Conservation (phyloP, 2,888 invertebrate species). For the Sarcophaga carnaria region DNA sequence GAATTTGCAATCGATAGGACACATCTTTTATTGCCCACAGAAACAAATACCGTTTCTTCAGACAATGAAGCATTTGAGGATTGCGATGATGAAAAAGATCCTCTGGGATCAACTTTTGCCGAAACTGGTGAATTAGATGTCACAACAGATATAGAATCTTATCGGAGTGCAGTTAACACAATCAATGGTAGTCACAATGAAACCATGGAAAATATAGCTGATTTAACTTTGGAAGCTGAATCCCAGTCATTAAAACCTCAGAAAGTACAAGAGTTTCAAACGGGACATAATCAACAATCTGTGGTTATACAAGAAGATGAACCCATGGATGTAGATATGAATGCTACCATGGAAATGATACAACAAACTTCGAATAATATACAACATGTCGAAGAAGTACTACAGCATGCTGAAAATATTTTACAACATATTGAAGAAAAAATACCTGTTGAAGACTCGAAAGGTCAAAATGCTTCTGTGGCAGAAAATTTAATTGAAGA, state of each 20-base stretch:
- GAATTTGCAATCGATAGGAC: constrained; percentile 56
- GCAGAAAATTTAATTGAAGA: neutral
- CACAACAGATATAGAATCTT: constrained; percentile 53
- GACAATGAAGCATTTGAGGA: constrained; percentile 79
- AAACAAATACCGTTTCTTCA: constrained; percentile 73
- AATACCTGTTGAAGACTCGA: neutral
- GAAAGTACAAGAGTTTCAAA: neutral
- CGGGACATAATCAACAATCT: constrained; percentile 30
- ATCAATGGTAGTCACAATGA: constrained; percentile 17
- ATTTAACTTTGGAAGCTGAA: constrained; percentile 44
- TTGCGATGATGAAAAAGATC: constrained; percentile 74
- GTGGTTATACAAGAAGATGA: constrained; percentile 69
- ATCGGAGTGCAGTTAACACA: constrained; percentile 53
- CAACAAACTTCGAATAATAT: constrained; percentile 65
- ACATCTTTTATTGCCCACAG: constrained; percentile 58
- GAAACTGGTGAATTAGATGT: constrained; percentile 31
- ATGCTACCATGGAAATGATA: constrained; percentile 73
- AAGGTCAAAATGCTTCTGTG: constrained; percentile 18
- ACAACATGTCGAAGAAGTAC: constrained; percentile 58
- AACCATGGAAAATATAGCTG: constrained; percentile 48
- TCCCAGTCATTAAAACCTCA: neutral
- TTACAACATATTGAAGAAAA: constrained; percentile 37
- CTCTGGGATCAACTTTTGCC: constrained; percentile 69
- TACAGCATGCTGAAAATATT: constrained; percentile 55
- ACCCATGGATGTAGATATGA: constrained; percentile 78